Evolutionary conservation across 2,888 invertebrate species (phyloP).

Genomic region (Seira ritae): DNA sequence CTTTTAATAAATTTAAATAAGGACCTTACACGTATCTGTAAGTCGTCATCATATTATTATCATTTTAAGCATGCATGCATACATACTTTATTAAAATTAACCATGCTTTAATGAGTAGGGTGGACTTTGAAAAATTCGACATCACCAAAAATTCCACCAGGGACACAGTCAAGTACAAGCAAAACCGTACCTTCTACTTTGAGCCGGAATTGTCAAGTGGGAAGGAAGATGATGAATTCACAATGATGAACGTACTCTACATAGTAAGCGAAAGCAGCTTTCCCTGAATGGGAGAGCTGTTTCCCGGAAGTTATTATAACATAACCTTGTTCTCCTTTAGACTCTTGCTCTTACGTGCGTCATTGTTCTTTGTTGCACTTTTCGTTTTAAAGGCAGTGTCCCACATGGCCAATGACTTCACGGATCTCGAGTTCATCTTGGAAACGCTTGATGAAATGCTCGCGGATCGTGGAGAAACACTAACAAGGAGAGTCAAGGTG

Average conservation of each 20-base stretch:
- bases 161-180: slow-evolving; percentile 62
- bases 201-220: slow-evolving; percentile 57
- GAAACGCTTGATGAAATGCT: slow-evolving; percentile 62
- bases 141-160: slow-evolving; percentile 48
- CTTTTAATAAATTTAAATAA: too few relatives aligned
- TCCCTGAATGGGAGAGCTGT: too few relatives aligned
- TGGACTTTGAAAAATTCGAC: slow-evolving; percentile 59
- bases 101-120: too few relatives aligned
- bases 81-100: too few relatives aligned
- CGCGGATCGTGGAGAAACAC: slow-evolving; percentile 49
- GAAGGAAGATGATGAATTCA: slow-evolving; percentile 55
- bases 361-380: too few relatives aligned
- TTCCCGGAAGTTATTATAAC: too few relatives aligned
- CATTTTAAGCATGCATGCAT: too few relatives aligned
- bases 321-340: too few relatives aligned
- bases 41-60: too few relatives aligned
- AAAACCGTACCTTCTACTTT: slow-evolving; percentile 61
- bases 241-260: slow-evolving; percentile 63
- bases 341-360: too few relatives aligned
- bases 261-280: slow-evolving; percentile 48
- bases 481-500: slow-evolving; percentile 58
- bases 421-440: slow-evolving; percentile 59
- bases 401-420: slow-evolving; percentile 50
- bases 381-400: slow-evolving; percentile 39
- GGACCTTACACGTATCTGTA: slow-evolving; percentile 69